A percentile compares a stretch with the other conserved stretches of the same genome.
These are phyloP conservation scores for Pentalonia nigronervosa DNA, from an alignment of 1,140 invertebrate species.

Conservation along the genomic window DNA sequence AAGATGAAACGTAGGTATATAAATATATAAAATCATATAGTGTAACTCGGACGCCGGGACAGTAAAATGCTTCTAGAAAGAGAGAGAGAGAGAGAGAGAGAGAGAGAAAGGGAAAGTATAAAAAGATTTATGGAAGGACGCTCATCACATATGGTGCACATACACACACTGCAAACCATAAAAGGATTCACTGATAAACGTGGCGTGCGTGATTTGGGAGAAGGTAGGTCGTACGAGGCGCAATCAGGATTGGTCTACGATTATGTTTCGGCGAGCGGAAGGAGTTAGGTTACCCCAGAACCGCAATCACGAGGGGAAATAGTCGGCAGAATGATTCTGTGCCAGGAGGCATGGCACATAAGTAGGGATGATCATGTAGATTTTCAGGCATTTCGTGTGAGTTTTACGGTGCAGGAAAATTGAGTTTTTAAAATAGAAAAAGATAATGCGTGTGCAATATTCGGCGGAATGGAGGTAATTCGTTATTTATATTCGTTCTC, in stretches of 20 bases:
- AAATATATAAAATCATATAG: too few species aligned
- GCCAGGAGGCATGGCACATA: neutral
- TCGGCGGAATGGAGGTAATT: neutral
- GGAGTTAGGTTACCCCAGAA: neutral
- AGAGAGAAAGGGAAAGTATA: neutral
- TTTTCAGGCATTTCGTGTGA: neutral
- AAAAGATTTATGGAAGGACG: neutral
- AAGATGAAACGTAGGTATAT: neutral
- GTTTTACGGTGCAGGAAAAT: neutral
- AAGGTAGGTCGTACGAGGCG: neutral
- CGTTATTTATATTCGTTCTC: neutral
- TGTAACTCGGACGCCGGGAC: neutral
- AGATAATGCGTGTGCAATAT: neutral
- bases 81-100: too few species aligned
- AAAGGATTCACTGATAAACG: constrained; percentile 8
- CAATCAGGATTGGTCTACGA: neutral
- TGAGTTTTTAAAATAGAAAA: neutral
- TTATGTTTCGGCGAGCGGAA: neutral
- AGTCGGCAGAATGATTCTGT: neutral
- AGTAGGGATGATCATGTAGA: constrained; percentile 9
- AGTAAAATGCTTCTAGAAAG: neutral
- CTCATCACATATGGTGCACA: neutral
- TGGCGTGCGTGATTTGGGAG: neutral
- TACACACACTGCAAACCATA: neutral
- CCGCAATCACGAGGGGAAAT: neutral